Evolutionary conservation across 37 sponge, comb jelly and placozoan genomes (phyloP).

Genomic region (Oopsacas minuta): DNA sequence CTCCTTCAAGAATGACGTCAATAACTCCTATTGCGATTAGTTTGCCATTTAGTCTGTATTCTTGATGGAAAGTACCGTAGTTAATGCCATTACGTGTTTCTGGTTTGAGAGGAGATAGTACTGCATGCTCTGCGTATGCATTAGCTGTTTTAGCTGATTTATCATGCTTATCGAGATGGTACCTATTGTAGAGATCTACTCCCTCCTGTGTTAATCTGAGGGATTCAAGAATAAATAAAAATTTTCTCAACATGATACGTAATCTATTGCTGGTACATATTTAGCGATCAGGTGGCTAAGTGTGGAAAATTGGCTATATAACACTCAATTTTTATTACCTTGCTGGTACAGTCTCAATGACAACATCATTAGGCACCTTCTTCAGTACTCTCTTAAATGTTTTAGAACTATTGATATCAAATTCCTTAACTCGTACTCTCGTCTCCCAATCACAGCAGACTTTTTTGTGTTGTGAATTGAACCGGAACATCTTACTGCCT

Average conservation of each 20-base stretch:
- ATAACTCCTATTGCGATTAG: constrained; percentile 71
- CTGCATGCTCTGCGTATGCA: constrained; percentile 23
- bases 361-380: neutral
- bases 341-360: neutral
- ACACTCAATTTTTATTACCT: neutral
- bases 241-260: no score
- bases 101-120: constrained; percentile 20
- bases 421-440: constrained; percentile 18
- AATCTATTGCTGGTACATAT: no score
- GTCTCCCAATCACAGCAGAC: constrained; percentile 19
- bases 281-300: no score
- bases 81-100: constrained; percentile 25
- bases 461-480: neutral
- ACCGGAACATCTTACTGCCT: constrained; percentile 20
- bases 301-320: no score
- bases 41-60: constrained; percentile 65
- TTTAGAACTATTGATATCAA: neutral
- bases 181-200: constrained; percentile 21
- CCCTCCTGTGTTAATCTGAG: constrained; percentile 23
- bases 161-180: constrained; percentile 24
- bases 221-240: no score
- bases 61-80: constrained; percentile 76
- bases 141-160: neutral
- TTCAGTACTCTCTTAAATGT: constrained; percentile 2
- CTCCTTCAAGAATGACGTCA: constrained; percentile 65